Evolutionary conservation across 2,797 vertebrate genomes (phyloP).

Genomic region (Trachops cirrhosus): DNA sequence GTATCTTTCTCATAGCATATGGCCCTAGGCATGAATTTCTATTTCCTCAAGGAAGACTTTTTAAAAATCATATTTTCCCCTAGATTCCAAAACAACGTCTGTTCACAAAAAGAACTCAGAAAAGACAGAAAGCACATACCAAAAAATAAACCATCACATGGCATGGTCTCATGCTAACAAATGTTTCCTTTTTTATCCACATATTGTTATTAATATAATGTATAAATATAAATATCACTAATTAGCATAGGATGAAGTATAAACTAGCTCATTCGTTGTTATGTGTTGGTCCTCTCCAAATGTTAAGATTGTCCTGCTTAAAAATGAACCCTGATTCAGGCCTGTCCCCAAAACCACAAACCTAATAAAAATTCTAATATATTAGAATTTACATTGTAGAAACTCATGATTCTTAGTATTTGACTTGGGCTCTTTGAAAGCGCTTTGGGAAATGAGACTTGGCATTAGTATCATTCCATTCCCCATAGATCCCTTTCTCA

Average conservation of each 20-base stretch:
- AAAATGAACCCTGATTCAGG: not conserved
- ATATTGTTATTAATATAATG: not conserved
- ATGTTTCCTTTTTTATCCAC: not conserved
- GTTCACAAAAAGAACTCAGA: not conserved
- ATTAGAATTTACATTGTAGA: not conserved
- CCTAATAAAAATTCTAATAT: not conserved
- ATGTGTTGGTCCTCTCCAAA: not conserved
- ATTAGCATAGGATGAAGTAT: not conserved
- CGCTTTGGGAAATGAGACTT: not conserved
- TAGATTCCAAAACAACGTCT: not conserved
- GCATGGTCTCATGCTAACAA: not conserved
- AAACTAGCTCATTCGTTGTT: not conserved
- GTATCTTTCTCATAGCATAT: not conserved
- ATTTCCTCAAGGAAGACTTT: constrained; percentile 5
- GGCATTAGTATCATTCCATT: not conserved
- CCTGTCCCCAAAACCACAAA: not conserved
- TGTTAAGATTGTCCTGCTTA: not conserved
- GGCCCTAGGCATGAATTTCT: not conserved
- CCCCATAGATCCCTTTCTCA: not conserved
- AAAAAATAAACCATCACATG: not conserved
- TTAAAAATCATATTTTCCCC: not conserved
- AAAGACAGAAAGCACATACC: not conserved
- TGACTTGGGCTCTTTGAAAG: not conserved
- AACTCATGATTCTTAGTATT: not conserved
- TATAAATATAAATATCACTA: not conserved